Evolutionary conservation across 2,888 invertebrate species (phyloP).

Genomic region (Melanostoma scalare): DNA sequence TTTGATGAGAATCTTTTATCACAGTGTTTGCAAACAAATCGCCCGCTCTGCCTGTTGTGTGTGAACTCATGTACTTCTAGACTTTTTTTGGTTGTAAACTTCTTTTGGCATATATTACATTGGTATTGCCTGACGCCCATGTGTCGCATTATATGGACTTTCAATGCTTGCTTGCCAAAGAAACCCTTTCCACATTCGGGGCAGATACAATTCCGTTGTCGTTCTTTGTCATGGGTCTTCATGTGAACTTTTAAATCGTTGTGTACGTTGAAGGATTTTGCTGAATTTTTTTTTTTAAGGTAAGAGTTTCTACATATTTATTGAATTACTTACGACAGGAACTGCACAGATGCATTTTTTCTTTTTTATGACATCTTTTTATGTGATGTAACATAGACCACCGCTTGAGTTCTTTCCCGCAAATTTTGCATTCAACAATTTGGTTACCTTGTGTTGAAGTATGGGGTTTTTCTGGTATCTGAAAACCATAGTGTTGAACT

Average conservation of each 20-base stretch:
- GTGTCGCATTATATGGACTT: constrained; percentile 56
- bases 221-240: constrained; percentile 48
- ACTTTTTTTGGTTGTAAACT: constrained; percentile 61
- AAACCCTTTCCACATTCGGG: constrained; percentile 57
- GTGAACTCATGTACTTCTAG: constrained; percentile 56
- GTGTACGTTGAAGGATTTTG: constrained; percentile 51
- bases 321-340: constrained; percentile 56
- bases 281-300: constrained; percentile 8
- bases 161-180: constrained; percentile 59
- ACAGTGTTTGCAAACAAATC: constrained; percentile 58
- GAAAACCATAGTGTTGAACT: too few relatives aligned
- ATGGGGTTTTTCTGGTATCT: not conserved
- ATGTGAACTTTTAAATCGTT: constrained; percentile 62
- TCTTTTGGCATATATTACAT: constrained; percentile 54
- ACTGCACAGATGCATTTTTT: constrained; percentile 53
- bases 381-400: constrained; percentile 59
- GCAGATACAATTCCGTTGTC: constrained; percentile 48
- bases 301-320: not conserved
- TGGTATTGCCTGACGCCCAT: constrained; percentile 42
- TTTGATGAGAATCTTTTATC: constrained; percentile 60
- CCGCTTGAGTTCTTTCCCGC: constrained; percentile 52
- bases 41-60: constrained; percentile 58
- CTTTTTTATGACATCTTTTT: constrained; percentile 49
- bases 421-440: constrained; percentile 42
- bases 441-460: not conserved